Conservation (phyloP, 1,140 invertebrate genomes). For the Anthonomus grandis region DNA sequence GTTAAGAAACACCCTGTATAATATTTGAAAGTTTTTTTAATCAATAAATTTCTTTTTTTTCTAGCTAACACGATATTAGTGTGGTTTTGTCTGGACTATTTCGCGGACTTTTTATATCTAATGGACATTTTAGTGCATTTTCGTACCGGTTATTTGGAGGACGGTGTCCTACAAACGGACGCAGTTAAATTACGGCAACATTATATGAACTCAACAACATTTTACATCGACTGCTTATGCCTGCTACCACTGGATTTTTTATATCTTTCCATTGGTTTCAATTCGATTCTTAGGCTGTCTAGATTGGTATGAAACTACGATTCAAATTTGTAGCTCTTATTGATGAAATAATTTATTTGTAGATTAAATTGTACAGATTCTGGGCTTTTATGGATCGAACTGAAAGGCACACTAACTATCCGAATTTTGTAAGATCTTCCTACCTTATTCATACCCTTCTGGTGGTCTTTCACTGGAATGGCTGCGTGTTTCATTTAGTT, state of each 20-base stretch:
- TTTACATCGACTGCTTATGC: conserved; percentile 98
- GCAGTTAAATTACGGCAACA: conserved; percentile 88
- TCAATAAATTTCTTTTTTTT: conserved; percentile 33
- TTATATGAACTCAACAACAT: conserved; percentile 98
- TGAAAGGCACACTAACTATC: conserved; percentile 97
- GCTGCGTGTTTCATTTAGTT: conserved; percentile 95
- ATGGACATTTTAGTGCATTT: conserved; percentile 97
- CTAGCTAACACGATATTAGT: conserved; percentile 83
- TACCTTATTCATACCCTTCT: conserved; percentile 94
- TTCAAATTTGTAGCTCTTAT: not conserved
- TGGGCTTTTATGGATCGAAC: conserved; percentile 98
- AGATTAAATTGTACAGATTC: conserved; percentile 70
- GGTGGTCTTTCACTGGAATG: conserved; percentile 99
- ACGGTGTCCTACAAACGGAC: conserved; percentile 95
- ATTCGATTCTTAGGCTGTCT: conserved; percentile 94
- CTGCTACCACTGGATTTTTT: conserved; percentile 96
- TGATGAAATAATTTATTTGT: not conserved
- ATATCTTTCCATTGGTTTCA: conserved; percentile 95
- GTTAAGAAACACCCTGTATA: too few relatives aligned
- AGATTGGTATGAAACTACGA: conserved; percentile 78
- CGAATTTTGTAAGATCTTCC: conserved; percentile 92
- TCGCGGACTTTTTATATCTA: conserved; percentile 93
- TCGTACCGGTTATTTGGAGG: conserved; percentile 93
- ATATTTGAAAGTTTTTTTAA: not conserved
- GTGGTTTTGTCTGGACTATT: conserved; percentile 97